Evolutionary conservation across 2,797 vertebrate species (phyloP).

Genomic region (Somateria mollissima): DNA sequence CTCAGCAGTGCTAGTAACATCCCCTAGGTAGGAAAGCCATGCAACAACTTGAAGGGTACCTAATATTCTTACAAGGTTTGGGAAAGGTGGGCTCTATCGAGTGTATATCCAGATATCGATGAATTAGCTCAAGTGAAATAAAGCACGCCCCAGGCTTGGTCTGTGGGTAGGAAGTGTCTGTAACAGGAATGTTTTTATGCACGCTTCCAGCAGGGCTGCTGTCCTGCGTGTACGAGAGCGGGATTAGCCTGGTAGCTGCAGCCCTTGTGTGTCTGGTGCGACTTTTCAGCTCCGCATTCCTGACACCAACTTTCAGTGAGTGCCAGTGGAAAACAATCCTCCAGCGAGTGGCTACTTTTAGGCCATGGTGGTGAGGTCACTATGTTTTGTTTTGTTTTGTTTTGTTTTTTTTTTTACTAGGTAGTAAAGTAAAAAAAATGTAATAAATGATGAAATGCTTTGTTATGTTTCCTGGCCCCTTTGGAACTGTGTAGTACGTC

Average conservation of each 20-base stretch:
- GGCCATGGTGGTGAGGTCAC: background rate
- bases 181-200: background rate
- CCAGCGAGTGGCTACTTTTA: background rate
- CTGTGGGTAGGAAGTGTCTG: background rate
- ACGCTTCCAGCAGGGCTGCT: background rate
- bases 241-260: background rate
- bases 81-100: background rate
- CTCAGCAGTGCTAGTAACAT: background rate
- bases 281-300: background rate
- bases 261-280: background rate
- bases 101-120: background rate
- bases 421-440: background rate
- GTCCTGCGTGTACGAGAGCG: background rate
- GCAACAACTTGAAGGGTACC: background rate
- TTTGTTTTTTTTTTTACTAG: background rate
- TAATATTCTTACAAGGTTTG: background rate
- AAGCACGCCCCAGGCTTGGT: background rate
- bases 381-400: no score
- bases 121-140: background rate
- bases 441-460: background rate
- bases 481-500: accelerated
- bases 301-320: background rate
- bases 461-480: background rate
- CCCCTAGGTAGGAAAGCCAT: background rate
- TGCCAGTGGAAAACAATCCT: background rate